Evolutionary conservation across 2,113 vertebrate genomes (phyloP), one percentile per base, ranked within the genome.

Genomic region (Eublepharis macularius): DNA sequence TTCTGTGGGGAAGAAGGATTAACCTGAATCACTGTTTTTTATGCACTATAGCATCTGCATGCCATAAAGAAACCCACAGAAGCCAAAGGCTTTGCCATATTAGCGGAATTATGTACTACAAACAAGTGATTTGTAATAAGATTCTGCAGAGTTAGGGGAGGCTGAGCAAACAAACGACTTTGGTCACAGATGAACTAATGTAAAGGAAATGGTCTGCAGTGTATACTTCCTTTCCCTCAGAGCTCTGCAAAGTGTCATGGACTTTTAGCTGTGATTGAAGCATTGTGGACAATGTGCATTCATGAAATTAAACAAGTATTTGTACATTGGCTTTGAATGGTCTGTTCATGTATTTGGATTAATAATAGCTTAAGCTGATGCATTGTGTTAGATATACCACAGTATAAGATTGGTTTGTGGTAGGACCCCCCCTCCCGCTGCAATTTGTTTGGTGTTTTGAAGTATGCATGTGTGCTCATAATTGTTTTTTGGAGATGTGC

Each of bases 1-100:
- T 94, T 90, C 89, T 93, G 60, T 84, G 86, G 79, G 88, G 85
- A 90, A 82, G 85, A 86, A 54, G 85, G 93, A 93, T 95, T 95
- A 94, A 72, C 81, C 65, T 72, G 86, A 90, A 92, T 86, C 74
- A 86, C 63, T 85, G 83, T 90, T 95, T 95, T 94, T 36, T 83
- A 79, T 95, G 92, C 66, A 85, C 85, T 89, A 29, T 51, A 92
- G 74, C 83, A 74, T 92, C 87, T 91, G 88, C 90, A 93, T 92
- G 88, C 19, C 24, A 86, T 86, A 87, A 84, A 78, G 83, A 86
- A 74, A 66, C 36, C 86, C n/a, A 82, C 84, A 83, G 89, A 91
- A 93, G 41, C 63, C 76, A 85, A 91, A 94, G 81, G 60, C 74
- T 86, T 92, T 90, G 47, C 26, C n/a, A 69, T 88, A 70, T 66